These are phyloP conservation scores for Diabrotica balteata DNA, from an alignment of 2,888 invertebrate genomes.

Conservation along the genomic window DNA sequence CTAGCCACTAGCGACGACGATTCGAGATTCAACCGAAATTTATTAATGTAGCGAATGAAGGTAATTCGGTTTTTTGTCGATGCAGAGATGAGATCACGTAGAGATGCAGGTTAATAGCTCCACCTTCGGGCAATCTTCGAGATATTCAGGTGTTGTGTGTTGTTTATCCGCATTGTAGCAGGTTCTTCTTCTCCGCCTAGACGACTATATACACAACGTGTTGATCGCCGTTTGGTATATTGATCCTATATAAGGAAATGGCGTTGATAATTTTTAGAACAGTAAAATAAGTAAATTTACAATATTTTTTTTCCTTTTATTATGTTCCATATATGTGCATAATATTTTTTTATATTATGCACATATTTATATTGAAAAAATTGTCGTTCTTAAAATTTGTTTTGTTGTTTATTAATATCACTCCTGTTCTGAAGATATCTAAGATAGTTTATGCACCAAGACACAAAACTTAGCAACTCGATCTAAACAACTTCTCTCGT, in stretches of 20 bases:
- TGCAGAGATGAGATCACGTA: slow-evolving; percentile 36
- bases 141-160: slow-evolving; percentile 32
- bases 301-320: too few relatives aligned
- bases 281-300: background rate
- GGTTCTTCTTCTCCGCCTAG: slow-evolving; percentile 36
- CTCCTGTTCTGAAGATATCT: too few relatives aligned
- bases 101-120: slow-evolving; percentile 41
- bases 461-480: too few relatives aligned
- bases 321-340: too few relatives aligned
- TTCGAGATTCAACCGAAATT: slow-evolving; percentile 13
- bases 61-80: slow-evolving; percentile 29
- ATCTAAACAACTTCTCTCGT: too few relatives aligned
- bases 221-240: slow-evolving; percentile 9
- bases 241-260: background rate
- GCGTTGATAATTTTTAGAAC: background rate
- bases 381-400: too few relatives aligned
- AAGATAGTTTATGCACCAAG: too few relatives aligned
- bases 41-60: slow-evolving; percentile 25
- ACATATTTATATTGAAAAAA: too few relatives aligned
- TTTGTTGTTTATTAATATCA: too few relatives aligned
- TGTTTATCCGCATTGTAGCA: slow-evolving; percentile 45
- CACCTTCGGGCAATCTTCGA: slow-evolving; percentile 27
- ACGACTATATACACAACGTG: slow-evolving; percentile 12
- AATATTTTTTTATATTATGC: too few relatives aligned
- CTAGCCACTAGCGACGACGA: background rate